These are phyloP conservation scores for Myathropa florea DNA, from an alignment of 2,888 invertebrate genomes.

Conservation along the genomic window DNA sequence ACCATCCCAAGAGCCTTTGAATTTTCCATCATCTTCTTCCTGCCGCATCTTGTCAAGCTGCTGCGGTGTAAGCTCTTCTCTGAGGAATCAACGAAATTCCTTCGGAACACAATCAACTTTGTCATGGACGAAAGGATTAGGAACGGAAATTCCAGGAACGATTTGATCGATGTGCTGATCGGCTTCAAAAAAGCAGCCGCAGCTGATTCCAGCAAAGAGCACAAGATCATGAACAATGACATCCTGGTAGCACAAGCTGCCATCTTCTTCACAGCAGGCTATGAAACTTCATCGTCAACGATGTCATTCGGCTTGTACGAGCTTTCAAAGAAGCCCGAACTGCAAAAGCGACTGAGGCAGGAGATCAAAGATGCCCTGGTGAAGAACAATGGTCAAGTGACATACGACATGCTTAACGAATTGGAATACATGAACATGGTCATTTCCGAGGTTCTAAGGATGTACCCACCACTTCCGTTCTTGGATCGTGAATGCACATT, in stretches of 20 bases:
- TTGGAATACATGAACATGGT: slow-evolving; percentile 81
- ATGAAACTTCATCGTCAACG: slow-evolving; percentile 80
- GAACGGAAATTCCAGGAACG: slow-evolving; percentile 79
- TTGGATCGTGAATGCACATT: slow-evolving; percentile 78
- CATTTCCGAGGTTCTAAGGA: slow-evolving; percentile 77
- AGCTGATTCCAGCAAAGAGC: slow-evolving; percentile 69
- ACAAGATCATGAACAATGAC: slow-evolving; percentile 74
- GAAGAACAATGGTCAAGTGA: slow-evolving; percentile 77
- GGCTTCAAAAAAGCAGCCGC: slow-evolving; percentile 76
- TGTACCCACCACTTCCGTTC: slow-evolving; percentile 79
- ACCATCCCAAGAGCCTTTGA: slow-evolving; percentile 74
- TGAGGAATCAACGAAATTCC: slow-evolving; percentile 75
- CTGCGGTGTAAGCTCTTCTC: slow-evolving; percentile 76
- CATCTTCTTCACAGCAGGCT: slow-evolving; percentile 79
- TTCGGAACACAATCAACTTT: slow-evolving; percentile 78
- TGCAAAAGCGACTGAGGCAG: slow-evolving; percentile 79
- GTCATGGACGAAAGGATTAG: slow-evolving; percentile 80
- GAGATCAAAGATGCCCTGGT: slow-evolving; percentile 80
- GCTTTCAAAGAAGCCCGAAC: slow-evolving; percentile 78
- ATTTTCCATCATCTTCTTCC: slow-evolving; percentile 76
- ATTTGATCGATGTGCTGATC: slow-evolving; percentile 82
- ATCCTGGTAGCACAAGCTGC: slow-evolving; percentile 78
- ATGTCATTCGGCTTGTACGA: slow-evolving; percentile 80
- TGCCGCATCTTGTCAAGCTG: slow-evolving; percentile 75
- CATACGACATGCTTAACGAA: slow-evolving; percentile 79